phyloP scores from a whole-genome alignment of 2,888 invertebrate genomes.

The Polia nebulosa region DNA sequence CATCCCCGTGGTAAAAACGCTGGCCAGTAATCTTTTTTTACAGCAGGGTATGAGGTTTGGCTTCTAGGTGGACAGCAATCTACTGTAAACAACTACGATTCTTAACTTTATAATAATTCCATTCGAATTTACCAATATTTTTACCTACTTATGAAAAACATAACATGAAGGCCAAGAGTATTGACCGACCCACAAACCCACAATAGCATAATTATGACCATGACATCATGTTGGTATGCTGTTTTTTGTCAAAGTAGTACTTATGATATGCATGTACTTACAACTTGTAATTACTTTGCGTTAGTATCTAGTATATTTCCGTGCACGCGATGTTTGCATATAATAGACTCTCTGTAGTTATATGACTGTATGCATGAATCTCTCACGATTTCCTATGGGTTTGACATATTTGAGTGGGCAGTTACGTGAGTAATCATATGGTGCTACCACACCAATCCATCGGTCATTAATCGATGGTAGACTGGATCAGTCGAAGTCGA shows the following conservation, averaged over 20 bases:
- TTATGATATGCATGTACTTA: conserved; percentile 2
- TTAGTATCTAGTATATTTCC: conserved; percentile 32
- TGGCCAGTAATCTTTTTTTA: neutral
- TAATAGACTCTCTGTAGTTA: conserved; percentile 29
- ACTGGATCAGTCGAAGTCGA: neutral
- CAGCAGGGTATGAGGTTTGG: too few relatives aligned
- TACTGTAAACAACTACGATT: too few relatives aligned
- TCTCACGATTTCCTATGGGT: conserved; percentile 28
- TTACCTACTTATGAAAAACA: neutral
- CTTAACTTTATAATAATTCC: neutral
- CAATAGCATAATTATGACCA: conserved; percentile 8
- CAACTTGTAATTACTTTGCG: conserved; percentile 22
- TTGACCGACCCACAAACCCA: conserved; percentile 44
- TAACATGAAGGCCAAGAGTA: conserved; percentile 40
- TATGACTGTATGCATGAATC: neutral
- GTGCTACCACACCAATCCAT: neutral
- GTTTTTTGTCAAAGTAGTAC: conserved; percentile 27
- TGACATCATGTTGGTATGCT: conserved; percentile 39
- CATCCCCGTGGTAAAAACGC: neutral
- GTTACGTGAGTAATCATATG: neutral
- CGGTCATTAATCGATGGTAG: neutral
- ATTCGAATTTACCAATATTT: neutral
- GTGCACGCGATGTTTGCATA: conserved; percentile 45
- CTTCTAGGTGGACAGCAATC: too few relatives aligned
- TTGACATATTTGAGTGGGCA: conserved; percentile 2